Conservation (phyloP, 2,888 invertebrate genomes). For the Xestia xanthographa region DNA sequence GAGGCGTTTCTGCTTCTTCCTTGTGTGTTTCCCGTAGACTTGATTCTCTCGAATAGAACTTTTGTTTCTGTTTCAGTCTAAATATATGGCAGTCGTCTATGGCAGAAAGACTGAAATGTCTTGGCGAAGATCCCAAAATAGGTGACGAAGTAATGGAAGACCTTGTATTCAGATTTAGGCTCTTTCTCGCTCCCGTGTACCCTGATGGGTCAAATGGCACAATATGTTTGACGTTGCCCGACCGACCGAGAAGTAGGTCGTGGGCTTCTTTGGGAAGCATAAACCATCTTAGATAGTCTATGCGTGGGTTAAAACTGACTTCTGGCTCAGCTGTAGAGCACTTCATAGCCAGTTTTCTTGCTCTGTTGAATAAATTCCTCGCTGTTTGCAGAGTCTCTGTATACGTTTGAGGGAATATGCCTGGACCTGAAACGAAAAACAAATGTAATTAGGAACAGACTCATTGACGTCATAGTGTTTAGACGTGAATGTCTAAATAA, state of each 20-base stretch:
- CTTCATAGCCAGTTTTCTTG: slow-evolving; percentile 94
- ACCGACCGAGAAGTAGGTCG: slow-evolving; percentile 93
- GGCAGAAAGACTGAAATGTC: slow-evolving; percentile 93
- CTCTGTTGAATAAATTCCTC: slow-evolving; percentile 93
- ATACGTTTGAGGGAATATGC: slow-evolving; percentile 93
- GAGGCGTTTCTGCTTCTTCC: slow-evolving; percentile 78
- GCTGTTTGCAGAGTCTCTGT: slow-evolving; percentile 95
- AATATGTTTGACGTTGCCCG: slow-evolving; percentile 94
- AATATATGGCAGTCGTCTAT: slow-evolving; percentile 90
- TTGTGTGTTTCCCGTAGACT: slow-evolving; percentile 87
- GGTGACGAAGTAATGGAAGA: slow-evolving; percentile 86
- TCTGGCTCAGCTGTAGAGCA: slow-evolving; percentile 94
- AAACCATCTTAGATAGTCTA: slow-evolving; percentile 95
- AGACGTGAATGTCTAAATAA: slow-evolving; percentile 20
- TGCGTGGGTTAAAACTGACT: slow-evolving; percentile 92
- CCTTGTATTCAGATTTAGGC: slow-evolving; percentile 79
- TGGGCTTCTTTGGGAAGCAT: slow-evolving; percentile 97
- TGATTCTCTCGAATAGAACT: slow-evolving; percentile 84
- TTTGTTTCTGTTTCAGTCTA: slow-evolving; percentile 86
- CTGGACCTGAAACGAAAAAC: slow-evolving; percentile 88
- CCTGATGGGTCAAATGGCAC: slow-evolving; percentile 94
- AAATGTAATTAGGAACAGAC: slow-evolving; percentile 13
- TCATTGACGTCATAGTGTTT: slow-evolving; percentile 15
- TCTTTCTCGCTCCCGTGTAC: slow-evolving; percentile 89
- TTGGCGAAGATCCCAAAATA: slow-evolving; percentile 89